Evolutionary conservation across 2,888 invertebrate species (phyloP), one percentile per base, ranked within the genome.

Genomic region (Dryocosmus kuriphilus): DNA sequence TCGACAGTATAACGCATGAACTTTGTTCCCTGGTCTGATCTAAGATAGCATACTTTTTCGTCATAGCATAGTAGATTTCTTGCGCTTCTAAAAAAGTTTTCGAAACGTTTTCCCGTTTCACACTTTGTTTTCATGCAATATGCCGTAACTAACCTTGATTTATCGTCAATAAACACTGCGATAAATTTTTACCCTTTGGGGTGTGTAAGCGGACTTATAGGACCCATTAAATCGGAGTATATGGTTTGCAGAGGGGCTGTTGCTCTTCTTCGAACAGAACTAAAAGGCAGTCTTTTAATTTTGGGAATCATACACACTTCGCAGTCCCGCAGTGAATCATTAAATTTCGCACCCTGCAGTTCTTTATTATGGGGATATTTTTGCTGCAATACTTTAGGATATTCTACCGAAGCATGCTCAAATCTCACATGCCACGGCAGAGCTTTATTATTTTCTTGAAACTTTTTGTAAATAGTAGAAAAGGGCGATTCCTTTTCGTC

Each of bases 271-370:
- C 80, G 75, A 11, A 57, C 41, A 11, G 71, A 41, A 76, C 74
- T 79, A 32, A 82, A 82, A 27, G 77, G 78, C 1, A 77, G 65
- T 80, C 74, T 82, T 73, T 82, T 78, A 75, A 83, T 81, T 78
- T 84, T 83, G 1, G 81, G 41, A 24, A 80, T 27, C 24, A 81
- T 79, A 41, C 82, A 82, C 8, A 79, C 57, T 60, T 82, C 83
- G 57, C 84, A 83, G 27, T 83, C 80, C 71, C 38, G 65, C 24
- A 83, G 81, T 30, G 77, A 67, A 2, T 83, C 82, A 38, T 82
- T 77, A 9, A 38, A 38, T 38, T 38, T 38, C 14, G 14, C 38
- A 38, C 38, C 3, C 14, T 38, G 38, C n/a, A 38, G 11, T 38
- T 38, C 38, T 38, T 38, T 38, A 3, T 38, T 38, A 38, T 38